Evolutionary conservation across 2,888 invertebrate genomes (phyloP).

Genomic region (Cyaniris semiargus): DNA sequence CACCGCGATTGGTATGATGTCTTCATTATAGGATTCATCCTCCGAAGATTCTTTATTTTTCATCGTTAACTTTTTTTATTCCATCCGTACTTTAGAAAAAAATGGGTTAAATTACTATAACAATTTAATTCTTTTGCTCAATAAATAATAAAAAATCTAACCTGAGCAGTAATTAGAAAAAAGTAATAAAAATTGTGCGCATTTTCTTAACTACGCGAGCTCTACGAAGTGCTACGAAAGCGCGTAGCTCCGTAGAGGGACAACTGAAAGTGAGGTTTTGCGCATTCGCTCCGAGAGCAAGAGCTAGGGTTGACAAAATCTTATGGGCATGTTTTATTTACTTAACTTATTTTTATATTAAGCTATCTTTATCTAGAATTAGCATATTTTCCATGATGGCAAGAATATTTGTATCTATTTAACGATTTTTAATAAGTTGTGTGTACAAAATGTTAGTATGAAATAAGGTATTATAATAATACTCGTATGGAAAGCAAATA

Average conservation of each 20-base stretch:
- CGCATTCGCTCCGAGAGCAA: constrained; percentile 59
- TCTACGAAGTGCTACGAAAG: constrained; percentile 30
- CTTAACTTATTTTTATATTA: neutral
- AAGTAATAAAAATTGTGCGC: neutral
- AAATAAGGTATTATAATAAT: too few species aligned
- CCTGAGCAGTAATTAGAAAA: neutral
- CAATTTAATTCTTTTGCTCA: neutral
- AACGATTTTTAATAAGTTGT: too few species aligned
- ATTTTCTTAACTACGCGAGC: neutral
- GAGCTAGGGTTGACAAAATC: constrained; percentile 57
- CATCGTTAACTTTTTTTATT: constrained; percentile 41
- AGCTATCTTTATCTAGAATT: too few species aligned
- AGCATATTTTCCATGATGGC: too few species aligned
- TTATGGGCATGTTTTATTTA: neutral
- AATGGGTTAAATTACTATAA: too few species aligned
- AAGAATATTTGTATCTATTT: too few species aligned
- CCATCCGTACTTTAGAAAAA: neutral
- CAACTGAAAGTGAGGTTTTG: constrained; percentile 65
- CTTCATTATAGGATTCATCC: constrained; percentile 86
- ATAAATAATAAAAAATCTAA: neutral
- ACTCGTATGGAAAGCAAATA: too few species aligned
- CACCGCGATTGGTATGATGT: constrained; percentile 94
- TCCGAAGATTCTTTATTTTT: constrained; percentile 60
- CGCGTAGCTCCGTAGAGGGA: constrained; percentile 56
- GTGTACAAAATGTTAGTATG: too few species aligned